Evolutionary conservation across 2,113 vertebrate species (phyloP), one percentile per base, ranked within the genome.

Genomic region (Mus spicilegus): DNA sequence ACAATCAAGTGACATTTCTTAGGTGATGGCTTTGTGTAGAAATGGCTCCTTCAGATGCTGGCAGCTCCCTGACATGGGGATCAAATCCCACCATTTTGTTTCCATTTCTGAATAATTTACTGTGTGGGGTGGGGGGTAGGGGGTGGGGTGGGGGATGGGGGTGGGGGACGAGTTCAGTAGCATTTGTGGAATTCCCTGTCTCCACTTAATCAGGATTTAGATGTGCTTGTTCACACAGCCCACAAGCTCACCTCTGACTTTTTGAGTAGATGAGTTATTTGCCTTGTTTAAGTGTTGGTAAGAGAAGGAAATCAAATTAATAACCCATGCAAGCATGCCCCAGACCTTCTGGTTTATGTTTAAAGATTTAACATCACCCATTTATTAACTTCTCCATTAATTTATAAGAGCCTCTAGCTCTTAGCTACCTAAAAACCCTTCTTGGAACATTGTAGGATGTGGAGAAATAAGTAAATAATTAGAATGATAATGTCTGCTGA

Each of bases 241-340:
- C 81, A n/a, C 7, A 28, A 22, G 56, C 28, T 67, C 58, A 76
- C 87, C 77, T 65, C 20, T 58, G 94, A 77, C 94, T 91, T 49
- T 76, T 86, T 26, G 82, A 2, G 4, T 0, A 26, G 69, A 75
- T 36, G 73, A 87, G 63, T 72, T 54, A 65, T 33, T 94, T 94
- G 81, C 67, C 87, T 91, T 86, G 77, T 82, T 42, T 80, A 39
- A 51, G 13, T 76, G 76, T 39, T 54, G 63, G 63, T 72, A 84
- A 90, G 82, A 93, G 67, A 90, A 78, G 81, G 92, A 85, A 84
- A 78, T 87, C 49, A 77, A 94, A 77, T 77, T 81, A 76, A 89
- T 67, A 77, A 67, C 30, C n/a, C 26, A 4, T 7, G 7, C 11
- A 36, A 82, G 54, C 39, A 5, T 70, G 75, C 36, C 86, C 93